Conservation (phyloP, 2,113 vertebrate genomes). For the Furnarius figulus region DNA sequence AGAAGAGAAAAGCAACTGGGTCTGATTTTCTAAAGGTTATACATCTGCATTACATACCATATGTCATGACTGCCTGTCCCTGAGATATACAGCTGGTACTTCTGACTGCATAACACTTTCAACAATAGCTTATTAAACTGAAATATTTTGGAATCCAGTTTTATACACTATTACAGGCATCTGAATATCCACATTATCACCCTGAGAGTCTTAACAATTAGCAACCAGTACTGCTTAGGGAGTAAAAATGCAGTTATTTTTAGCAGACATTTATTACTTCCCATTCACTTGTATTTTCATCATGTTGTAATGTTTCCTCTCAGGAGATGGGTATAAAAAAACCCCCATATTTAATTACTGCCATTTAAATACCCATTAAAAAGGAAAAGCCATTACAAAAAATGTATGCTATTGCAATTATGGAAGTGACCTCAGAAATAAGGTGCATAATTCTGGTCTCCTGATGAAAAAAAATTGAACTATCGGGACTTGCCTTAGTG, state of each 20-base stretch:
- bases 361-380: conserved; percentile 20
- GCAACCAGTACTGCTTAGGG: background rate
- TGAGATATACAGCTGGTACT: background rate
- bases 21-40: background rate
- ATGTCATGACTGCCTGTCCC: background rate
- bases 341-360: conserved; percentile 8
- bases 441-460: conserved; percentile 13
- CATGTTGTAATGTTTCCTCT: background rate
- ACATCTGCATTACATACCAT: background rate
- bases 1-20: background rate
- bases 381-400: conserved; percentile 38
- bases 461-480: conserved; percentile 20
- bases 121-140: background rate
- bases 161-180: background rate
- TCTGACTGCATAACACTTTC: background rate
- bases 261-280: background rate
- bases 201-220: background rate
- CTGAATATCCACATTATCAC: background rate
- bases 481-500: background rate
- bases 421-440: conserved; percentile 18
- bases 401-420: conserved; percentile 24
- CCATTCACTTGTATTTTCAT: background rate
- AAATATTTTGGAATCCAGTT: background rate
- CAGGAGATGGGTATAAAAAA: conserved; percentile 10
- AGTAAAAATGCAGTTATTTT: background rate